phyloP scores from a whole-genome alignment of 2,113 vertebrate genomes.

The Hymenochirus boettgeri region DNA sequence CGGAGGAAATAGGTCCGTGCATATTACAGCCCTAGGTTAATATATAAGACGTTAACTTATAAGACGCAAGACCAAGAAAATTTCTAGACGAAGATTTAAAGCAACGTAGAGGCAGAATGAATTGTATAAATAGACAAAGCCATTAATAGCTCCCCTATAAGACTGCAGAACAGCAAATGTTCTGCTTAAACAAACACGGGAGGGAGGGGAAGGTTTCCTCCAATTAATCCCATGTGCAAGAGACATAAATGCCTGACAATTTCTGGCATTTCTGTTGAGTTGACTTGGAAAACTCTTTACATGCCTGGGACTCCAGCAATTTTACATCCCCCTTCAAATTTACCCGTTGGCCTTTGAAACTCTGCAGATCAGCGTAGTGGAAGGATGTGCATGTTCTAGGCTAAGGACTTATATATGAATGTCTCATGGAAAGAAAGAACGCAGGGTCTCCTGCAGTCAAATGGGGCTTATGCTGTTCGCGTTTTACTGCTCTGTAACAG shows the following conservation, averaged over 20 bases:
- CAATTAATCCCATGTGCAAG: slow-evolving; percentile 1
- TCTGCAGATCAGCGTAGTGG: not conserved
- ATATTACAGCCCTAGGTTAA: too few species aligned
- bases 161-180: not conserved
- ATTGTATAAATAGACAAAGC: not conserved
- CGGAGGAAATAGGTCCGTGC: too few species aligned
- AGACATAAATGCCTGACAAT: slow-evolving; percentile 15
- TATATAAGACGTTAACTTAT: too few species aligned
- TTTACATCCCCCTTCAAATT: not conserved
- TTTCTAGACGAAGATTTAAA: too few species aligned
- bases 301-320: slow-evolving; percentile 9
- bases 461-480: too few species aligned
- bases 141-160: not conserved
- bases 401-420: too few species aligned
- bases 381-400: not conserved
- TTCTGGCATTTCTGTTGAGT: slow-evolving; percentile 2
- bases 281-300: slow-evolving; percentile 5
- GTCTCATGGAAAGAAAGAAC: too few species aligned
- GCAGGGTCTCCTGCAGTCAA: too few species aligned
- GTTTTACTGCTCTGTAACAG: too few species aligned
- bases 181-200: slow-evolving; percentile 3
- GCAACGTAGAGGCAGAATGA: not conserved
- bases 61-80: too few species aligned
- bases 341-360: slow-evolving; percentile 2
- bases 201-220: not conserved